Evolutionary conservation across 2,888 invertebrate genomes (phyloP).

Genomic region (Phaonia tiefii): DNA sequence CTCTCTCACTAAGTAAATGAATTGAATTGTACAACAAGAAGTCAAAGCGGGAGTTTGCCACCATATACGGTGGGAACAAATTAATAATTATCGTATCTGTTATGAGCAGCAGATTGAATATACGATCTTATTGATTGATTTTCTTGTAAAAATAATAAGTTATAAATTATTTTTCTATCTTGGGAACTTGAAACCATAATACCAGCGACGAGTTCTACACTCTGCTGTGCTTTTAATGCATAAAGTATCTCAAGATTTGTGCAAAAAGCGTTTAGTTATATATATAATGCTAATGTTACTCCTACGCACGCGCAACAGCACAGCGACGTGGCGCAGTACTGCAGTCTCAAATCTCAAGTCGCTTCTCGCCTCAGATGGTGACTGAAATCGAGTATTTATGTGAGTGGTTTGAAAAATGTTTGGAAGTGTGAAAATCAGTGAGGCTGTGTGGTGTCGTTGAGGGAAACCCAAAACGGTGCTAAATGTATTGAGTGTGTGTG

Average conservation of each 20-base stretch:
- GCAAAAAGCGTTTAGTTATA: slow-evolving; percentile 48
- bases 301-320: slow-evolving; percentile 48
- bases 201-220: neutral
- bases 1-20: too few relatives aligned
- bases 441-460: slow-evolving; percentile 39
- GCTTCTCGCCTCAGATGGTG: slow-evolving; percentile 33
- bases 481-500: neutral
- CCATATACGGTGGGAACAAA: slow-evolving; percentile 40
- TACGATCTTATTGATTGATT: slow-evolving; percentile 61
- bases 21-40: too few relatives aligned
- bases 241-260: slow-evolving; percentile 13
- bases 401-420: slow-evolving; percentile 40
- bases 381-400: slow-evolving; percentile 50
- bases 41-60: too few relatives aligned
- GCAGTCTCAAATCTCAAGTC: too few relatives aligned
- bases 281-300: slow-evolving; percentile 63
- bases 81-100: slow-evolving; percentile 46
- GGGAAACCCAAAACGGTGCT: neutral
- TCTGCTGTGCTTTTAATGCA: slow-evolving; percentile 4
- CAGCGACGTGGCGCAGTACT: too few relatives aligned
- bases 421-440: slow-evolving; percentile 63
- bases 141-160: slow-evolving; percentile 54
- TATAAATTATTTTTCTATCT: slow-evolving; percentile 41
- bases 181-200: slow-evolving; percentile 49
- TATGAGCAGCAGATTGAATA: slow-evolving; percentile 13